Evolutionary conservation across 2,888 invertebrate genomes (phyloP).

Genomic region (Liodrosophila aerea): DNA sequence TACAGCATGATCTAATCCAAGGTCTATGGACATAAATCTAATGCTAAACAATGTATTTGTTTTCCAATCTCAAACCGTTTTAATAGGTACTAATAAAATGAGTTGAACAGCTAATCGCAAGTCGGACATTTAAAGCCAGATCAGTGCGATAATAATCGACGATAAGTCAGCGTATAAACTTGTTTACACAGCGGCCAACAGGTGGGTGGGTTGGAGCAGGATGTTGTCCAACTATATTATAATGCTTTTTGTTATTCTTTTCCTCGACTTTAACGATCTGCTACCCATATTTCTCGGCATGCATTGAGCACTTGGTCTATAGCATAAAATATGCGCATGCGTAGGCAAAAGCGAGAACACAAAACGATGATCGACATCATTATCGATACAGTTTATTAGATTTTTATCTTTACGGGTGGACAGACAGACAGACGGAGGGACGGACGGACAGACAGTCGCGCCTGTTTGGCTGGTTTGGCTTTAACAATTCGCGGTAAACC

Average conservation of each 20-base stretch:
- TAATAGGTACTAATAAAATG: conserved; percentile 10
- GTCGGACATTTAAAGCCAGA: conserved; percentile 19
- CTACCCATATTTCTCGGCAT: neutral
- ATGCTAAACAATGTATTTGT: no score
- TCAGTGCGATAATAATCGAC: conserved; percentile 15
- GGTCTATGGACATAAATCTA: no score
- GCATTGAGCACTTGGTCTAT: neutral
- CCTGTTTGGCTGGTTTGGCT: conserved; percentile 55
- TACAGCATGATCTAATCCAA: no score
- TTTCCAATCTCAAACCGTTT: no score
- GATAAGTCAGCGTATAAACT: conserved; percentile 31
- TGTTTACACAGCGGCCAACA: conserved; percentile 22
- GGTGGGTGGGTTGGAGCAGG: conserved; percentile 29
- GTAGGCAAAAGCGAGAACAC: conserved; percentile 7
- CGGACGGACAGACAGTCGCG: conserved; percentile 9
- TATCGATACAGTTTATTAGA: conserved; percentile 66
- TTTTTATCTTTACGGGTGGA: conserved; percentile 57
- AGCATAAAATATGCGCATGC: conserved; percentile 31
- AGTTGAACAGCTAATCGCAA: conserved; percentile 18
- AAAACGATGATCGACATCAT: conserved; percentile 28
- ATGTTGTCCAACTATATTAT: conserved; percentile 12
- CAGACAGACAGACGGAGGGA: neutral
- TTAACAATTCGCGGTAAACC: neutral
- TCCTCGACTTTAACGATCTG: no score
- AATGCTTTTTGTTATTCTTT: conserved; percentile 4